Base-by-base conservation (phyloP, 2,888 invertebrate genomes). In the Eueremaeus valkanovi region DNA sequence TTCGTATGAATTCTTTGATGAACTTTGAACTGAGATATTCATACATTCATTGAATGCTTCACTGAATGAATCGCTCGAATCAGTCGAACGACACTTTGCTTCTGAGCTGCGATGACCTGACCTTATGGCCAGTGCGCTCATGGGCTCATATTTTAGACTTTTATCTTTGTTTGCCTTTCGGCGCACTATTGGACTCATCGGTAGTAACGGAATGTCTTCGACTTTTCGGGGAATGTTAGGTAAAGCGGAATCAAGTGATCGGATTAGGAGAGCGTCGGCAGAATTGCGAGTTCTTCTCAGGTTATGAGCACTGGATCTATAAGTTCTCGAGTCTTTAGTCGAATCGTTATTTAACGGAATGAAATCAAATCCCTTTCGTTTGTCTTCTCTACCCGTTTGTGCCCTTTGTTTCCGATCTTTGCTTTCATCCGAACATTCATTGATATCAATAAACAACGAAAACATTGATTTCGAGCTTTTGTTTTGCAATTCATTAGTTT, bases 101-200 rank as follows among this genome's bases (percentile, higher is more conserved):
- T 77, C 1, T 77, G 78, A 36, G 77, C 27, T 76, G 78, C n/a
- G 78, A 78, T n/a, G 76, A 78, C 45, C 76, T 78, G 18, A 78
- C 76, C 45, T 73, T 13, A 45, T 75, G 27, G 18, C 21, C 3
- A 3, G 8, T 55, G 8, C 3, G n/a, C 70, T 70, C 27, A 74
- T 77, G 9, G 77, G 31, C 21, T 63, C n/a, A n/a, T 72, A 51
- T 33, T 76, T 78, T 80, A 81, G 55, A 79, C 80, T 68, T 72
- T 81, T 72, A 81, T 77, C 79, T 81, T 76, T 79, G 3, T 80
- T 74, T 79, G 80, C 31, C 81, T 82, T 78, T 68, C 78, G 73
- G 16, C 78, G 61, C 11, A 78, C 36, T 45, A 78, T 78, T 24
- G 78, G 78, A 49, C 78, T 78, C 78, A 78, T 78, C 3, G 78